Percentiles rank a stretch among this genome's conserved stretches.
Conservation (phyloP, 2,888 invertebrate genomes). For the Crepidodera aurea region DNA sequence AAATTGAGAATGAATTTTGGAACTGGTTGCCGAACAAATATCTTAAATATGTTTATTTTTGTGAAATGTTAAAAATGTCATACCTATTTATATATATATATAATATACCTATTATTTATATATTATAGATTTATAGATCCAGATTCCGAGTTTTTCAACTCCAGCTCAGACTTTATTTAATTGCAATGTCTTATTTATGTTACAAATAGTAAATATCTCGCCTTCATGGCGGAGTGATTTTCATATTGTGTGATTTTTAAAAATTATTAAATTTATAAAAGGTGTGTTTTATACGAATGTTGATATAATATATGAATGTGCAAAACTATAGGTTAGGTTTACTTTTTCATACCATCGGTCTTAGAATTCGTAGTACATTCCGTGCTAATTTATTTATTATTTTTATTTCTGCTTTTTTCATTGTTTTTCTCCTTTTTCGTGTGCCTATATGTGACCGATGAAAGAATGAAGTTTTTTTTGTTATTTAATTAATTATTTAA, state of each 20-base stretch:
- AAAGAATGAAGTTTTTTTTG: conserved; percentile 60
- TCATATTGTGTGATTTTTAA: conserved; percentile 62
- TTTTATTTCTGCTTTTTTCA: conserved; percentile 53
- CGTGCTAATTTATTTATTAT: conserved; percentile 57
- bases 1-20: too few relatives aligned
- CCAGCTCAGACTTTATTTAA: conserved; percentile 57
- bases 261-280: conserved; percentile 55
- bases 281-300: conserved; percentile 61
- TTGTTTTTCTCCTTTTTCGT: conserved; percentile 49
- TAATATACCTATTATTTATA: too few relatives aligned
- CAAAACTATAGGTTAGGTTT: conserved; percentile 55
- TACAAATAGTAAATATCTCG: conserved; percentile 56
- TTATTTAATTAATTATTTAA: conserved; percentile 64
- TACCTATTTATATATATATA: too few relatives aligned
- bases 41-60: too few relatives aligned
- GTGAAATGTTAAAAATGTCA: too few relatives aligned
- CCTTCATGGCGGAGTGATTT: conserved; percentile 59
- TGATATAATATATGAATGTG: conserved; percentile 56
- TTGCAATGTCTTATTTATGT: conserved; percentile 59
- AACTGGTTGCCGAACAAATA: too few relatives aligned
- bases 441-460: conserved; percentile 57
- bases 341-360: conserved; percentile 56
- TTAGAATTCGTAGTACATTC: conserved; percentile 58
- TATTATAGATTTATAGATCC: too few relatives aligned
- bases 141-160: conserved; percentile 30